These are phyloP conservation scores for Hystrix brachyura DNA, from an alignment of 2,113 vertebrate genomes.

Conservation along the genomic window DNA sequence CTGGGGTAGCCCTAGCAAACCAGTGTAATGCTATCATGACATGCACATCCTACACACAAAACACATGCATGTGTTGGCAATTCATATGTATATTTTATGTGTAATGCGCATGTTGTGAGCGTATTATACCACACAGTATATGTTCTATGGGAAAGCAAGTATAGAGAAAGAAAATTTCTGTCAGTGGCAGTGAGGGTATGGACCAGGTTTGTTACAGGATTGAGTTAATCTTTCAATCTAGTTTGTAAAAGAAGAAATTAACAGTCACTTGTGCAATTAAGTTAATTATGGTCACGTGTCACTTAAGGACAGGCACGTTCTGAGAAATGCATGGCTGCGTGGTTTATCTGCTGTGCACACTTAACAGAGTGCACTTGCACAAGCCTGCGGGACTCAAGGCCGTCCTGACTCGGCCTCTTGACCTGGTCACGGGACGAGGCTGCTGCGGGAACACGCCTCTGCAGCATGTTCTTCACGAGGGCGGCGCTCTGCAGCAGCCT, in stretches of 20 bases:
- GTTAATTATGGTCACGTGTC: no score
- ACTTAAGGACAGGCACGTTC: no score
- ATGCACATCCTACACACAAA: neutral
- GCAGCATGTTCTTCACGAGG: neutral
- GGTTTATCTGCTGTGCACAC: neutral
- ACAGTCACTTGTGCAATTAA: neutral
- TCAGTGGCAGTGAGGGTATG: neutral
- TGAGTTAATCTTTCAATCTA: neutral
- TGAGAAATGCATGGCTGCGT: neutral
- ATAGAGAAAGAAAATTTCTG: neutral
- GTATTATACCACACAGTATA: neutral
- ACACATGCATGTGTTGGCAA: neutral
- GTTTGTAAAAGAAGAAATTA: neutral
- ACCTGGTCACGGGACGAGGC: neutral
- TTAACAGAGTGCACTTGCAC: accelerated
- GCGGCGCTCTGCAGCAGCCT: no score
- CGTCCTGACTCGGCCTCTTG: neutral
- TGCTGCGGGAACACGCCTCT: no score
- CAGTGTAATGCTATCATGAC: neutral
- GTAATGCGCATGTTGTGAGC: neutral
- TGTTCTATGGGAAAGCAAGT: neutral
- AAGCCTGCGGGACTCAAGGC: accelerated
- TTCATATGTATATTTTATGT: neutral
- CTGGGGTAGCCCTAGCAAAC: neutral
- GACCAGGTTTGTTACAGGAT: neutral